Conservation (phyloP, 2,113 vertebrate species). For the Steatornis caripensis region DNA sequence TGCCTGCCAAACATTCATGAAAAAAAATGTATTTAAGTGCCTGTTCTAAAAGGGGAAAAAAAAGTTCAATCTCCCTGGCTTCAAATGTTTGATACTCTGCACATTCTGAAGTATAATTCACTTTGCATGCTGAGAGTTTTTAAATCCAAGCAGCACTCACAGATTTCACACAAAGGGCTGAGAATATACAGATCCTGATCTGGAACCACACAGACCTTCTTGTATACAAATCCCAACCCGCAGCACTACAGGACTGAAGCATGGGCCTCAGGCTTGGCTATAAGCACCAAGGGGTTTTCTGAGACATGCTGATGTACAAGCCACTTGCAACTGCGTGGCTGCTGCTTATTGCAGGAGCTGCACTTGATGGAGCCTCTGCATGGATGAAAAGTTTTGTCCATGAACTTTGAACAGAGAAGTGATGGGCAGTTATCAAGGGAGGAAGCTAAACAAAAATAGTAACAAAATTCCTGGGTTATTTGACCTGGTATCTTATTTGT, state of each 20-base stretch:
- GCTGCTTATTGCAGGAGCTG: neutral
- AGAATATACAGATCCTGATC: neutral
- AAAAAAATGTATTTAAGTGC: neutral
- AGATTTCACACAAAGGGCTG: neutral
- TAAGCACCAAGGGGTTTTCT: neutral
- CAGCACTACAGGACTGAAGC: fast-evolving
- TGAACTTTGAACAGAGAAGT: neutral
- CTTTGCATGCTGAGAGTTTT: neutral
- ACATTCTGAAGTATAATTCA: neutral
- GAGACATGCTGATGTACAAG: neutral
- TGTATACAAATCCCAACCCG: neutral
- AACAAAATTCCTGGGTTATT: neutral
- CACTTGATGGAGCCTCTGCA: neutral
- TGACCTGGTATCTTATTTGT: neutral
- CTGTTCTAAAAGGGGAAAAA: neutral
- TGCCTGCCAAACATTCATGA: neutral
- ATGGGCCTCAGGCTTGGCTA: neutral
- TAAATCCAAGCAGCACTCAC: neutral
- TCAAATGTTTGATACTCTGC: neutral
- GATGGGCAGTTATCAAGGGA: neutral
- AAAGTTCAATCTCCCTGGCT: neutral
- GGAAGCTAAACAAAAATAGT: neutral
- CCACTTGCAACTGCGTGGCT: fast-evolving
- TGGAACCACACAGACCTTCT: neutral
- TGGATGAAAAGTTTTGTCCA: neutral